Evolutionary conservation across 2,113 vertebrate genomes (phyloP).

Genomic region (Pelusios castaneus): DNA sequence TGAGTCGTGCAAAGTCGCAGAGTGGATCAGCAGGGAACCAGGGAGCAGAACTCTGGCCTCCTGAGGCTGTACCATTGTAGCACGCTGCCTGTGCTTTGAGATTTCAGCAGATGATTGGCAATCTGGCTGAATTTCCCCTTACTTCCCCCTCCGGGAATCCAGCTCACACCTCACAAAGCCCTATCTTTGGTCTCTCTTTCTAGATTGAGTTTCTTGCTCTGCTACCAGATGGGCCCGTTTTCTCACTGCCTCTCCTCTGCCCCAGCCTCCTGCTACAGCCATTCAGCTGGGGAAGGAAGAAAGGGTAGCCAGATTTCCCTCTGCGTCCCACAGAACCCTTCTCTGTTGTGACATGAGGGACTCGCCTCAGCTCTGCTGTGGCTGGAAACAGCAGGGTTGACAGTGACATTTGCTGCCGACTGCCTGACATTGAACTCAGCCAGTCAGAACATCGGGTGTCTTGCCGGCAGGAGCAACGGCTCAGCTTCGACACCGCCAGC

Average conservation of each 20-base stretch:
- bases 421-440: conserved; percentile 69
- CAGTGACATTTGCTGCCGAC: conserved; percentile 64
- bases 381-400: neutral
- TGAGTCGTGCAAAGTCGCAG: neutral
- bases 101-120: neutral
- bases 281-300: neutral
- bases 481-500: conserved; percentile 39
- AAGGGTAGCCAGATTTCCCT: neutral
- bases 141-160: conserved; percentile 50
- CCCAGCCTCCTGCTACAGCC: neutral
- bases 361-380: neutral
- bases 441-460: conserved; percentile 65
- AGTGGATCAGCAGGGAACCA: neutral
- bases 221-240: conserved; percentile 61
- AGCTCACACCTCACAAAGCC: conserved; percentile 65
- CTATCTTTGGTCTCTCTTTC: conserved; percentile 66
- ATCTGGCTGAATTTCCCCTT: neutral
- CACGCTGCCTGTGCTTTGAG: neutral
- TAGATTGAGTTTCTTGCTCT: conserved; percentile 48
- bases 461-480: conserved; percentile 63
- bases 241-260: conserved; percentile 20
- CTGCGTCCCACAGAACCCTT: neutral
- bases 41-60: neutral
- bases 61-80: fast-evolving
- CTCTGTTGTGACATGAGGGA: neutral